These are phyloP conservation scores for Drosophila chauvacae DNA, from an alignment of 1,140 invertebrate genomes.

Conservation along the genomic window DNA sequence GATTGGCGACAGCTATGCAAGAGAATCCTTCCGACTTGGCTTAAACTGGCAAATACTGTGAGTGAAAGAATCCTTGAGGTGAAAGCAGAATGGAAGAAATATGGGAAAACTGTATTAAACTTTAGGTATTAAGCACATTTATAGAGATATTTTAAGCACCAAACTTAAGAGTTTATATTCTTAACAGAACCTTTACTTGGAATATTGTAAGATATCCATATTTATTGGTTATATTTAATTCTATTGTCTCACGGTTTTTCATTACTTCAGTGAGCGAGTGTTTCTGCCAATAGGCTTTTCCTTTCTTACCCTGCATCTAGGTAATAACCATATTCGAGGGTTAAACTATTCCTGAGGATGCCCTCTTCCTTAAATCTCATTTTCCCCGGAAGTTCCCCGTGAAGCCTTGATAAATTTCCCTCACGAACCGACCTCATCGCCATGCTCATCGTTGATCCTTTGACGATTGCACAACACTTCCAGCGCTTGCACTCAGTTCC, in stretches of 20 bases:
- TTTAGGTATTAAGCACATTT: background rate
- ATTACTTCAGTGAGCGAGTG: background rate
- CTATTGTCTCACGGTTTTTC: constrained; percentile 11
- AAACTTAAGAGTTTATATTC: background rate
- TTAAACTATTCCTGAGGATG: constrained; percentile 4
- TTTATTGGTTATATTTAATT: too few relatives aligned
- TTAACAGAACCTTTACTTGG: too few relatives aligned
- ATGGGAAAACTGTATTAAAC: too few relatives aligned
- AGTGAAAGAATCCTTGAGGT: constrained; percentile 4
- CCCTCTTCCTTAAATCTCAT: background rate
- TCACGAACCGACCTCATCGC: constrained; percentile 45
- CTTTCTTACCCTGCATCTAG: background rate
- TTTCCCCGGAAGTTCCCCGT: constrained; percentile 11
- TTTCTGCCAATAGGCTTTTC: background rate
- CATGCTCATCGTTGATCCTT: constrained; percentile 67
- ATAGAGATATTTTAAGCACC: background rate
- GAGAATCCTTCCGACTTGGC: constrained; percentile 26
- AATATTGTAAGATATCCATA: too few relatives aligned
- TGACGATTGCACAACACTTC: constrained; percentile 73
- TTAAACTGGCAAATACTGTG: background rate
- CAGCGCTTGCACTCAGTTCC: constrained; percentile 59
- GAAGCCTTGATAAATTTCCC: constrained; percentile 47
- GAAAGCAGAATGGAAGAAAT: background rate
- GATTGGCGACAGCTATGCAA: constrained; percentile 33
- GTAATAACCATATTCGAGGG: constrained; percentile 4